Evolutionary conservation across 2,113 vertebrate genomes (phyloP), one percentile per base, ranked within the genome.

Genomic region (Lasiurus cinereus): DNA sequence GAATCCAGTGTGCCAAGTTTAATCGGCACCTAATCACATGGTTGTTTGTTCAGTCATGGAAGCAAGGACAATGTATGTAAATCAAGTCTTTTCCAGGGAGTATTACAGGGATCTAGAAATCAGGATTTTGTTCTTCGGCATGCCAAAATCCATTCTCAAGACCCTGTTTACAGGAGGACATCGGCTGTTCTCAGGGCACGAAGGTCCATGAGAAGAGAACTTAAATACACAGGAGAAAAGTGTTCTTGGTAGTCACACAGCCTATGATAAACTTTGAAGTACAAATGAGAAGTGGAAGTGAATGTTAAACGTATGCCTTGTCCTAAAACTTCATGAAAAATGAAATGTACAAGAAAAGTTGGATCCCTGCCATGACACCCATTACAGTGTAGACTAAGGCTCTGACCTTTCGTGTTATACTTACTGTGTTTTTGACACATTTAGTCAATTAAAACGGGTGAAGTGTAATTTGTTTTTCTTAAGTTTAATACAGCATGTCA

Each of bases 381-480:
- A 99, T 99, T 99, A 99, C 98, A 97, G 98, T 97, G 98, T 97
- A 98, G 98, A 98, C 97, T 87, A 97, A 98, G 98, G 97, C 97
- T 97, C 97, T 98, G 98, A 98, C 98, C 98, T 98, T 98, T 98
- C 72, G 0, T 98, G 98, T 98, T 98, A 98, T 97, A 98, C 98
- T 98, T 98, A 98, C 98, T 98, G 98, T 98, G 98, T 98, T 99
- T 98, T 98, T 99, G 98, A 98, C 98, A 99, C 98, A 98, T 99
- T 99, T 98, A 97, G 98, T 99, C 98, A 98, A 99, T 99, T 99
- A 99, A 98, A 99, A 98, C 50, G 97, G 98, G 98, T 98, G 97
- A 98, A 98, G 98, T 98, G 98, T 98, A 98, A 99, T 99, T 99
- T 98, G 98, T 99, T 99, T 99, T 98, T 97, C 98, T 98, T 98